phyloP scores from a whole-genome alignment of 1,140 invertebrate species.

The Bilobella aurantiaca region DNA sequence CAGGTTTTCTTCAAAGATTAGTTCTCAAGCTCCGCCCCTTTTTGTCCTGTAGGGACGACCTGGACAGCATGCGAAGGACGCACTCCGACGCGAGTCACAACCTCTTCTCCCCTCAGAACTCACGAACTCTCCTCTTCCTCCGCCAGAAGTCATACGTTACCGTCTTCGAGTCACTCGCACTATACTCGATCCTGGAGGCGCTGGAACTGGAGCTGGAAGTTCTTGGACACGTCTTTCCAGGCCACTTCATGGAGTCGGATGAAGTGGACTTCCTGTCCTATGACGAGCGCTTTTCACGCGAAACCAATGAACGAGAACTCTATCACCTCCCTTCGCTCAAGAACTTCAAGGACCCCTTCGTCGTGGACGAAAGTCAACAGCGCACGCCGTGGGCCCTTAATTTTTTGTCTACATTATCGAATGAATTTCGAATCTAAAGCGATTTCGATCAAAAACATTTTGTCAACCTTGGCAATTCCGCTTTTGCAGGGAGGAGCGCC shows the following conservation, averaged over 20 bases:
- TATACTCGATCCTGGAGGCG: conserved; percentile 18
- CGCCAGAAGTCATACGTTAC: conserved; percentile 1
- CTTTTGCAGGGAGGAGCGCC: conserved; percentile 18
- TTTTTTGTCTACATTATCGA: too few species aligned
- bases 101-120: neutral
- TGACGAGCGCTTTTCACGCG: conserved; percentile 13
- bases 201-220: conserved; percentile 15
- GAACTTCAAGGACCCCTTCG: conserved; percentile 24
- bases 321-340: conserved; percentile 2
- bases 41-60: neutral
- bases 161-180: neutral
- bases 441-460: too few species aligned
- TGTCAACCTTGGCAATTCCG: too few species aligned
- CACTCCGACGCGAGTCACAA: neutral
- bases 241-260: neutral
- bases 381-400: conserved; percentile 20
- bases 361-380: conserved; percentile 8
- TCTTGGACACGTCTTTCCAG: conserved; percentile 5
- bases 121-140: neutral
- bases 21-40: neutral
- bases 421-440: too few species aligned
- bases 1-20: too few species aligned
- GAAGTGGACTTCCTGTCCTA: conserved; percentile 19
- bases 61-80: neutral
- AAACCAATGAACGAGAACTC: neutral